These are phyloP conservation scores for Philhelius pedissequus DNA, from an alignment of 2,888 invertebrate species.

Conservation along the genomic window DNA sequence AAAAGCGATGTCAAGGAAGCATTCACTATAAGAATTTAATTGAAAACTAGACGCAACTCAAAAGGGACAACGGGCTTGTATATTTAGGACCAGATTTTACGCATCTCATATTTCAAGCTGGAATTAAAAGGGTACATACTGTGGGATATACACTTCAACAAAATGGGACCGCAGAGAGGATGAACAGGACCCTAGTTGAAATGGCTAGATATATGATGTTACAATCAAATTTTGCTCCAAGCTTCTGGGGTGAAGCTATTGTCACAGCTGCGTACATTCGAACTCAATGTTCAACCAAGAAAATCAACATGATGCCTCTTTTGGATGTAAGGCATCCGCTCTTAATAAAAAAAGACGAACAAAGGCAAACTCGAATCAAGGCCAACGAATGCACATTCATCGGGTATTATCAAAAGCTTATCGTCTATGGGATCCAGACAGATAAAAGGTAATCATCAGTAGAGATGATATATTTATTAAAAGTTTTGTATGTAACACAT, in stretches of 20 bases:
- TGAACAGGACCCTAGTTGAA: constrained; percentile 66
- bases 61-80: constrained; percentile 63
- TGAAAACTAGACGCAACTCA: background rate
- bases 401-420: constrained; percentile 8
- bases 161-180: constrained; percentile 1
- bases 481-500: background rate
- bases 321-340: constrained; percentile 31
- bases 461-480: constrained; percentile 12
- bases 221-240: constrained; percentile 66
- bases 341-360: constrained; percentile 5
- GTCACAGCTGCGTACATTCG: constrained; percentile 37
- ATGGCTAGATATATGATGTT: constrained; percentile 69
- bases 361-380: constrained; percentile 22
- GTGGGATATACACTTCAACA: background rate
- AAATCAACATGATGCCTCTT: constrained; percentile 52
- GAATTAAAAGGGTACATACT: background rate
- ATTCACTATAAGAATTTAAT: background rate
- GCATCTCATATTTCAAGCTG: background rate
- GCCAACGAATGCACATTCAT: background rate
- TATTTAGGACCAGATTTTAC: constrained; percentile 59
- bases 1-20: constrained; percentile 14
- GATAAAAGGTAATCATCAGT: constrained; percentile 1
- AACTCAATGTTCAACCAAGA: constrained; percentile 34
- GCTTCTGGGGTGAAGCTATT: constrained; percentile 61
- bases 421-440: constrained; percentile 8